These are phyloP conservation scores for Echinarachnius parma DNA, from an alignment of 53 echinoderm and acorn worm species.

Conservation along the genomic window DNA sequence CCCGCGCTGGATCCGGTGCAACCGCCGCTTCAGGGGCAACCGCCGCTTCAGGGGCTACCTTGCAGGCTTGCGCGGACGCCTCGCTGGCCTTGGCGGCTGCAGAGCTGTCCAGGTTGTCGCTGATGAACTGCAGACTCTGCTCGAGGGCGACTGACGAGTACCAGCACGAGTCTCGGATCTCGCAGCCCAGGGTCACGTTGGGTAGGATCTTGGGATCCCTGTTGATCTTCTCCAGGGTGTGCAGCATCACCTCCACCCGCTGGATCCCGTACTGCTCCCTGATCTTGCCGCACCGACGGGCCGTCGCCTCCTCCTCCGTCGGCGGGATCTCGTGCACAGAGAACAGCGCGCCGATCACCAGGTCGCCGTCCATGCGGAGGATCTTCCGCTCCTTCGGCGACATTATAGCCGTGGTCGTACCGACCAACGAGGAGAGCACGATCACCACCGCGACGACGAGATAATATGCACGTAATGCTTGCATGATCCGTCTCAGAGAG, in stretches of 20 bases:
- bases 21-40: not conserved
- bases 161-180: conserved; percentile 98
- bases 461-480: not conserved
- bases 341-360: conserved; percentile 90
- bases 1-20: not conserved
- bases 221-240: conserved; percentile 81
- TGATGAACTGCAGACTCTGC: conserved; percentile 86
- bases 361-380: conserved; percentile 80
- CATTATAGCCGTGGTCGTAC: conserved; percentile 41
- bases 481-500: too few relatives aligned
- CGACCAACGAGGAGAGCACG: conserved; percentile 29
- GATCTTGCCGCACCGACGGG: conserved; percentile 76
- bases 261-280: conserved; percentile 95
- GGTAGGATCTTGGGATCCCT: conserved; percentile 60
- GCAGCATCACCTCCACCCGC: conserved; percentile 89
- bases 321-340: conserved; percentile 76
- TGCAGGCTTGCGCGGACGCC: not conserved
- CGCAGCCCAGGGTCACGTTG: conserved; percentile 73
- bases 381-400: conserved; percentile 62
- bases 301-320: conserved; percentile 61
- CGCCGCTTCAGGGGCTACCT: not conserved
- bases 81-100: not conserved
- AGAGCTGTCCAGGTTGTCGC: conserved; percentile 45
- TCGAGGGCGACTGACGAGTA: conserved; percentile 93
- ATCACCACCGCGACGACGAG: conserved; percentile 13